These are phyloP conservation scores for Notolabrus celidotus DNA, from an alignment of 2,797 vertebrate genomes.

Conservation along the genomic window DNA sequence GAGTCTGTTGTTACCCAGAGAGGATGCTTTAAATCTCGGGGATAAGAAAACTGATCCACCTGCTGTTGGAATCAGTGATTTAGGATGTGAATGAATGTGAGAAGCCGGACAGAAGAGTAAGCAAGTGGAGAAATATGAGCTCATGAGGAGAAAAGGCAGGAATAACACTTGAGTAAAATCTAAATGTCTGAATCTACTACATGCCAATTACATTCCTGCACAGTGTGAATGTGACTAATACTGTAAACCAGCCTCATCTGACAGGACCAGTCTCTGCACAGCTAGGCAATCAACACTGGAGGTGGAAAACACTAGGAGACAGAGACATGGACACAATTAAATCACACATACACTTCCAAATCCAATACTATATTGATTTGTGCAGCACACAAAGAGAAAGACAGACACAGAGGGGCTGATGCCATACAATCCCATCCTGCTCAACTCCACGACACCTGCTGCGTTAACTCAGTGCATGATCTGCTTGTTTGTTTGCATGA, in stretches of 20 bases:
- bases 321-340: slow-evolving; percentile 65
- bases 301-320: slow-evolving; percentile 61
- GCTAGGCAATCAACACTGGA: slow-evolving; percentile 58
- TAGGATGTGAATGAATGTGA: neutral
- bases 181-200: neutral
- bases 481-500: neutral
- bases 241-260: slow-evolving; percentile 37
- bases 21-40: no score
- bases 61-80: neutral
- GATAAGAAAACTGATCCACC: no score
- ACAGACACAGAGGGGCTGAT: slow-evolving; percentile 19
- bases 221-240: slow-evolving; percentile 4
- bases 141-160: slow-evolving; percentile 1
- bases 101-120: neutral
- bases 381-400: slow-evolving; percentile 66
- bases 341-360: slow-evolving; percentile 46
- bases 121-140: neutral
- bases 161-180: neutral
- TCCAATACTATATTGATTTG: slow-evolving; percentile 46
- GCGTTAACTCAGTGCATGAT: neutral
- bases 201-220: neutral
- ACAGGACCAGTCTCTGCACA: slow-evolving; percentile 84
- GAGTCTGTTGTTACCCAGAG: no score
- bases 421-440: slow-evolving; percentile 35
- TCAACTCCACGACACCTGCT: slow-evolving; percentile 13